Conservation (phyloP, 2,888 invertebrate genomes). For the Rhogogaster chlorosoma region DNA sequence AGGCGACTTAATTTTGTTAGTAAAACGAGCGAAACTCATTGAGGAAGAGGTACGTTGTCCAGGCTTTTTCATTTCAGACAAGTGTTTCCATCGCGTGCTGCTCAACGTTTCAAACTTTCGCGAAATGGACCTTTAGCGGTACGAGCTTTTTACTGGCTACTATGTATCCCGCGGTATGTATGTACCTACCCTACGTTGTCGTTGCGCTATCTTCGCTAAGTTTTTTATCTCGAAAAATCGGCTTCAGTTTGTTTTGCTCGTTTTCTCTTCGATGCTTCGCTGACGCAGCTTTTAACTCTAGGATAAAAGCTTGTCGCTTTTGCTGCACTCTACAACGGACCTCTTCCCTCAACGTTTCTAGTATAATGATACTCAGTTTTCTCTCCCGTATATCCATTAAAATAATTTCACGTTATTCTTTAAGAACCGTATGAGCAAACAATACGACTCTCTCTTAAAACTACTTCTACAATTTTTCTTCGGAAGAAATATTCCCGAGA, state of each 20-base stretch:
- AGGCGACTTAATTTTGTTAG: constrained; percentile 13
- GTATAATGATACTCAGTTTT: constrained; percentile 18
- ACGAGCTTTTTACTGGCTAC: background rate
- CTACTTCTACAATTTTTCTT: background rate
- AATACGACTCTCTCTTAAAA: background rate
- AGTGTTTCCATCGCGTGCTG: constrained; percentile 19
- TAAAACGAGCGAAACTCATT: background rate
- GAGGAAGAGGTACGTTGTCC: background rate
- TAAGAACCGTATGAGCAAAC: background rate
- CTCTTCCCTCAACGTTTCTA: background rate
- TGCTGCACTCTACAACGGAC: background rate
- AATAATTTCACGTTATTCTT: background rate
- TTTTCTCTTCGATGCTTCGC: constrained; percentile 32
- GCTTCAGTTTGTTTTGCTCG: constrained; percentile 35
- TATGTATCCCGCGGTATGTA: background rate
- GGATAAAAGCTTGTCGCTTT: constrained; percentile 40
- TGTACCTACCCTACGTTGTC: background rate
- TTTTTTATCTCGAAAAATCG: constrained; percentile 36
- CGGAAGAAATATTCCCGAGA: background rate
- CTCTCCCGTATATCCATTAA: background rate
- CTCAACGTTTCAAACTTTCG: background rate
- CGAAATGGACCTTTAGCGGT: background rate
- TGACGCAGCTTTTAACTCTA: constrained; percentile 43
- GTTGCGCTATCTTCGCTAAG: background rate
- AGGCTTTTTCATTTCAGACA: constrained; percentile 34